Percentiles rank a stretch among this genome's conserved stretches.
Conservation (phyloP, 2,113 vertebrate genomes). For the Corythaixoides concolor region DNA sequence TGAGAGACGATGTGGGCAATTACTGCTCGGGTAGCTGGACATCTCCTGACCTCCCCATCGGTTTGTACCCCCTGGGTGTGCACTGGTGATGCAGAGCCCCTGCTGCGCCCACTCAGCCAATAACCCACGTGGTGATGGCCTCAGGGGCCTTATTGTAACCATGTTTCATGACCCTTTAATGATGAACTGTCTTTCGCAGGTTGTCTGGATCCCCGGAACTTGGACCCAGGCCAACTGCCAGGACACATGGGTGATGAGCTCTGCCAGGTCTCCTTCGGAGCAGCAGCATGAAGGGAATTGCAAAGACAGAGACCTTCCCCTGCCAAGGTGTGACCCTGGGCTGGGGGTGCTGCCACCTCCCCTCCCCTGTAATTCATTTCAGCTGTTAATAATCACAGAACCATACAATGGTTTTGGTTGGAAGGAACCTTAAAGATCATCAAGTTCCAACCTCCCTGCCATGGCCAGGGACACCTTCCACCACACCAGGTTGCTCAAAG, state of each 20-base stretch:
- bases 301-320: not conserved
- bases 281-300: not conserved
- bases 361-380: not conserved
- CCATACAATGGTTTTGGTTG: too few species aligned
- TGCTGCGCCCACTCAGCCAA: rapidly evolving
- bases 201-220: not conserved
- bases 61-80: too few species aligned
- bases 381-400: not conserved
- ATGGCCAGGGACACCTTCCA: too few species aligned
- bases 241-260: not conserved
- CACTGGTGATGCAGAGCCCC: not conserved
- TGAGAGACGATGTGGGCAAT: not conserved
- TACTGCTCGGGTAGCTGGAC: not conserved
- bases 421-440: too few species aligned
- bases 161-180: not conserved
- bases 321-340: not conserved
- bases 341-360: not conserved
- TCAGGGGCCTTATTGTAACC: not conserved
- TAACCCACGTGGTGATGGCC: rapidly evolving
- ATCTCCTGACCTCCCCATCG: not conserved
- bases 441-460: too few species aligned
- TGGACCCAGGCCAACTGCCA: not conserved
- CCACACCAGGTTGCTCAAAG: too few species aligned
- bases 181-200: not conserved
- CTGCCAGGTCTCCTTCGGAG: not conserved